Percentiles rank a stretch among this genome's conserved stretches.
Conservation (phyloP, 2,888 invertebrate genomes). For the Heliconius ismenius region DNA sequence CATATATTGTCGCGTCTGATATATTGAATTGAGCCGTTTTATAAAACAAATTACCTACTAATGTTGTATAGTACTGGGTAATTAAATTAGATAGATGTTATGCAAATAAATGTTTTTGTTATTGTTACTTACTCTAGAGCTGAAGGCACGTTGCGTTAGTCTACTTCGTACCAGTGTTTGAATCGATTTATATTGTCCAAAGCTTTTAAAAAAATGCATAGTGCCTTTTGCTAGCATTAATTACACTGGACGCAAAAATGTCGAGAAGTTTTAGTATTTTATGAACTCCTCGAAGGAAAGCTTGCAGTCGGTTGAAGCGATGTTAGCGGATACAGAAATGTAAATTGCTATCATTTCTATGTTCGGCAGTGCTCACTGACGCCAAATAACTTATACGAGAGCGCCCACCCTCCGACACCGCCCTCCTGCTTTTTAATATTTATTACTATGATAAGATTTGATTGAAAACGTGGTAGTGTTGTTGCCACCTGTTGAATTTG, state of each 20-base stretch:
- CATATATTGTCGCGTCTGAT: constrained; percentile 41
- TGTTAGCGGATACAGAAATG: constrained; percentile 13
- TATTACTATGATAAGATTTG: background rate
- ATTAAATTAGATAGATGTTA: constrained; percentile 31
- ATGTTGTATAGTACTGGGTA: constrained; percentile 35
- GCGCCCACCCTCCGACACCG: constrained; percentile 52
- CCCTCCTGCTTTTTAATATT: constrained; percentile 15
- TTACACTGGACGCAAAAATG: constrained; percentile 13
- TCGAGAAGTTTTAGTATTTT: constrained; percentile 8
- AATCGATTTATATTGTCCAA: constrained; percentile 58
- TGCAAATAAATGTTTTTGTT: constrained; percentile 28
- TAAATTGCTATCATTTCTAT: constrained; percentile 3
- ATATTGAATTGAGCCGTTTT: constrained; percentile 36
- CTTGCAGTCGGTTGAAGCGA: background rate
- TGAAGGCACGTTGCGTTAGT: constrained; percentile 74
- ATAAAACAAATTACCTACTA: constrained; percentile 30
- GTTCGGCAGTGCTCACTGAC: constrained; percentile 40
- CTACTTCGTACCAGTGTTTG: constrained; percentile 46
- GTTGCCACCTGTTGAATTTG: background rate
- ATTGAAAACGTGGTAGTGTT: background rate
- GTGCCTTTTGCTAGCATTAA: constrained; percentile 74
- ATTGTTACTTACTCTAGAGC: constrained; percentile 51
- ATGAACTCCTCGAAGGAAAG: constrained; percentile 1
- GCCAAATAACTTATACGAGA: constrained; percentile 46
- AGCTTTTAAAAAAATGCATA: constrained; percentile 63